Percentiles rank a stretch among this genome's conserved stretches.
Conservation (phyloP, 2,888 invertebrate genomes). For the Coenonympha glycerion region DNA sequence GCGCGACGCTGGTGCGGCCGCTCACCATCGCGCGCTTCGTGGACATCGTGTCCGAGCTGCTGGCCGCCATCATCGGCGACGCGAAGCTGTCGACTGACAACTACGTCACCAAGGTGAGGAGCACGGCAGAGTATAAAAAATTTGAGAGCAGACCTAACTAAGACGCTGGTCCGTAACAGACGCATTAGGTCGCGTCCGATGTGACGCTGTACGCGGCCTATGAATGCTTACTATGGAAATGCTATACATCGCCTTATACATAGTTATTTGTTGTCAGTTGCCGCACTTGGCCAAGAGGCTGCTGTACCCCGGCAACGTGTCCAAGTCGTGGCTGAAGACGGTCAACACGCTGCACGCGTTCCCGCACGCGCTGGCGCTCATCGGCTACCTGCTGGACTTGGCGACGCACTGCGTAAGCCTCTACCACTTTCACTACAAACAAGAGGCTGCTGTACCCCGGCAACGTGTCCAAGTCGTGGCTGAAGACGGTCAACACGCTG, state of each 20-base stretch:
- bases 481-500: no score
- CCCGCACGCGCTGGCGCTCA: slow-evolving; percentile 74
- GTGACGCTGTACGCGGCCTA: no score
- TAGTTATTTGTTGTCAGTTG: slow-evolving; percentile 42
- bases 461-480: no score
- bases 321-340: slow-evolving; percentile 77
- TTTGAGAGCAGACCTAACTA: no score
- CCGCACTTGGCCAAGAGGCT: slow-evolving; percentile 70
- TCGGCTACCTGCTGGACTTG: slow-evolving; percentile 64
- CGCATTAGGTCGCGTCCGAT: no score
- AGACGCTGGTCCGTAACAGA: no score
- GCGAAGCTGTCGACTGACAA: slow-evolving; percentile 57
- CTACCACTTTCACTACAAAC: no score
- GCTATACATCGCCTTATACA: no score
- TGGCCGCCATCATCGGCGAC: slow-evolving; percentile 40
- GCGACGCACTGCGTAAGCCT: slow-evolving; percentile 1
- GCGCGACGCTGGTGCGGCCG: slow-evolving; percentile 50
- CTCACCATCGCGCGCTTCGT: slow-evolving; percentile 69
- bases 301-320: slow-evolving; percentile 72
- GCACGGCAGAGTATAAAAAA: no score
- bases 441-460: no score
- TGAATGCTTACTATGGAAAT: no score
- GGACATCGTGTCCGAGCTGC: slow-evolving; percentile 48
- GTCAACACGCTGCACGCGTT: slow-evolving; percentile 77
- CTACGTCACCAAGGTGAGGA: slow-evolving; percentile 60